These are phyloP conservation scores for Stegophylla sp. DNA, from an alignment of 2,888 invertebrate species.

Conservation along the genomic window DNA sequence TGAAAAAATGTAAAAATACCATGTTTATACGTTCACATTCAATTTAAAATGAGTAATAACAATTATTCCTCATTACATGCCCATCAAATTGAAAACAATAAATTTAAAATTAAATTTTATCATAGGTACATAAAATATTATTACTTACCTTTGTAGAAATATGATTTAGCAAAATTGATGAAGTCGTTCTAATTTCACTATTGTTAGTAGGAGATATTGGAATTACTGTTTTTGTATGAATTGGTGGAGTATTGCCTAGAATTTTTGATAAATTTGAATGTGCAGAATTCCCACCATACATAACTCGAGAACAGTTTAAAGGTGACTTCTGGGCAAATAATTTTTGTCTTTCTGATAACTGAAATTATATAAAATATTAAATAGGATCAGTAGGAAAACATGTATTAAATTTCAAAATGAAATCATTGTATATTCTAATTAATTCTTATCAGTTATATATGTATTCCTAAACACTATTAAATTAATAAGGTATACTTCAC, in stretches of 20 bases:
- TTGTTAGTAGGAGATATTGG: conserved; percentile 45
- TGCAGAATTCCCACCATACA: conserved; percentile 51
- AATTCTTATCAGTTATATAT: no score
- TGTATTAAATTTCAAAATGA: background rate
- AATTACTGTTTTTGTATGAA: conserved; percentile 46
- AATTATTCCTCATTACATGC: background rate
- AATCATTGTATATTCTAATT: background rate
- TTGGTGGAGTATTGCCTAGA: conserved; percentile 46
- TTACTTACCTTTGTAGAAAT: conserved; percentile 49
- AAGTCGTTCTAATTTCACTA: conserved; percentile 51
- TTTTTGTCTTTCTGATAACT: conserved; percentile 51
- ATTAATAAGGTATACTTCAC: no score
- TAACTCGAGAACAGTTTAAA: conserved; percentile 50
- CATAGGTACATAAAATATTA: background rate
- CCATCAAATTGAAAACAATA: background rate
- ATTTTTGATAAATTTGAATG: conserved; percentile 48
- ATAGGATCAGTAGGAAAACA: background rate
- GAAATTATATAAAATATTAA: background rate
- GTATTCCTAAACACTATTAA: no score
- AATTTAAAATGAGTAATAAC: no score
- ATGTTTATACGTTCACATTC: background rate
- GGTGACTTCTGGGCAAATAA: conserved; percentile 49
- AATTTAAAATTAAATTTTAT: background rate
- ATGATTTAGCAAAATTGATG: conserved; percentile 43
- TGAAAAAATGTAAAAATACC: background rate